phyloP scores from a whole-genome alignment of 92 coral and sea anemone species.

The Umimayanthus chanpuru region DNA sequence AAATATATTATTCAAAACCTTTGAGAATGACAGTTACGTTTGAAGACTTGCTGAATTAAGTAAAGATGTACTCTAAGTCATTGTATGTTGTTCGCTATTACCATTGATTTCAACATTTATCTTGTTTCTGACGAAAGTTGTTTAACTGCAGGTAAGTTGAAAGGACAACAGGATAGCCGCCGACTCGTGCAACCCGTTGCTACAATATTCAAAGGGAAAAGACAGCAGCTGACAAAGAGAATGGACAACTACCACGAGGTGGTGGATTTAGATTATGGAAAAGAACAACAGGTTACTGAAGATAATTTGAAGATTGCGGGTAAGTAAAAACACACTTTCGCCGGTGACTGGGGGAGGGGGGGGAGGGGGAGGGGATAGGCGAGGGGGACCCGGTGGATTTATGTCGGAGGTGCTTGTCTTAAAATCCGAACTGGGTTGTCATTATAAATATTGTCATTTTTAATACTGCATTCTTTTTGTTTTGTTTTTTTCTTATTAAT shows the following conservation, averaged over 20 bases:
- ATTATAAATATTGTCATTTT: too few relatives aligned
- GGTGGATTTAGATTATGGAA: background rate
- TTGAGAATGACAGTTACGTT: too few relatives aligned
- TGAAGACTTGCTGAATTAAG: too few relatives aligned
- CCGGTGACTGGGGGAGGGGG: too few relatives aligned
- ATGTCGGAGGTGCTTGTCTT: background rate
- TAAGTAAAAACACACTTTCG: background rate
- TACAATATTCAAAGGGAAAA: background rate
- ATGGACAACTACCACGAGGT: background rate
- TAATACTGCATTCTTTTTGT: background rate
- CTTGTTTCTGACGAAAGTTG: background rate
- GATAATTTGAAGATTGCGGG: slow-evolving; percentile 13
- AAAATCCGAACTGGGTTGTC: background rate
- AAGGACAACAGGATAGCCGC: background rate
- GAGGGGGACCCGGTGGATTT: too few relatives aligned
- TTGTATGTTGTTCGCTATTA: too few relatives aligned
- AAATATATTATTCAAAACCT: too few relatives aligned
- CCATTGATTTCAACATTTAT: too few relatives aligned
- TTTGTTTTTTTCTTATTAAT: background rate
- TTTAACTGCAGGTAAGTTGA: background rate
- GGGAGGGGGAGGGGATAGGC: too few relatives aligned
- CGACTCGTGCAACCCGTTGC: slow-evolving; percentile 7
- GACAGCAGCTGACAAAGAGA: background rate
- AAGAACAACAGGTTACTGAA: background rate
- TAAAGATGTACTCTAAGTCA: too few relatives aligned